Base-by-base conservation (phyloP, 2,113 vertebrate species). In the Dromiciops gliroides region DNA sequence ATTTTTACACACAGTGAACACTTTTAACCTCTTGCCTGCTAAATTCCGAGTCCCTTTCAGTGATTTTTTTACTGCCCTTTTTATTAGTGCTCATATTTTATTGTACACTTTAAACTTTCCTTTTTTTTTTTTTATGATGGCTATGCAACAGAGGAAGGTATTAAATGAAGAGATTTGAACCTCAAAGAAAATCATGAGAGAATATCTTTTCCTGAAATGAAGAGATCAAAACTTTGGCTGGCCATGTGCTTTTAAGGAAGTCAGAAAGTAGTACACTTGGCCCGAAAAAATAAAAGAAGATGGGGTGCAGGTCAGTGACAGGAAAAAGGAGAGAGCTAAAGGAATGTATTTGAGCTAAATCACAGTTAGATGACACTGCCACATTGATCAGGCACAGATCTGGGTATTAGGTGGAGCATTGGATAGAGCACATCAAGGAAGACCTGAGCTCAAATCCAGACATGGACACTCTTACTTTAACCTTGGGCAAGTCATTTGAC, bases 1-100 rank as follows among this genome's bases (percentile, higher is more conserved):
- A 98, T 98, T 98, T 99, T 98, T 98, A 99, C 98, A 98, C 98
- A 98, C 98, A 97, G 95, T 28, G 98, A 98, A 98, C 98, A 98
- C 98, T 98, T 99, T 99, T 98, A 99, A 99, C 99, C 98, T 99
- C 98, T 98, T 98, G 98, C 98, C 98, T 98, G 98, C 98, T 98
- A 99, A 98, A 98, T 98, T 98, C 98, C 94, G 89, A 98, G 98
- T 98, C 98, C 97, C 98, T 98, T 98, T 96, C 96, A 94, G 97
- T 96, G 97, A 93, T 97, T 95, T 97, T 98, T 98, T 98, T 98
- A 98, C 96, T 97, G 97, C 98, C 93, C 31, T 91, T 98, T 98
- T 98, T 98, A 99, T 98, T 98, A 98, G 97, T 92, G 97, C 97
- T 98, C 97, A 92, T 98, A 98, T 98, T 98, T 98, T 99, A 98